Evolutionary conservation across 2,113 vertebrate species (phyloP).

Genomic region (Numida meleagris): DNA sequence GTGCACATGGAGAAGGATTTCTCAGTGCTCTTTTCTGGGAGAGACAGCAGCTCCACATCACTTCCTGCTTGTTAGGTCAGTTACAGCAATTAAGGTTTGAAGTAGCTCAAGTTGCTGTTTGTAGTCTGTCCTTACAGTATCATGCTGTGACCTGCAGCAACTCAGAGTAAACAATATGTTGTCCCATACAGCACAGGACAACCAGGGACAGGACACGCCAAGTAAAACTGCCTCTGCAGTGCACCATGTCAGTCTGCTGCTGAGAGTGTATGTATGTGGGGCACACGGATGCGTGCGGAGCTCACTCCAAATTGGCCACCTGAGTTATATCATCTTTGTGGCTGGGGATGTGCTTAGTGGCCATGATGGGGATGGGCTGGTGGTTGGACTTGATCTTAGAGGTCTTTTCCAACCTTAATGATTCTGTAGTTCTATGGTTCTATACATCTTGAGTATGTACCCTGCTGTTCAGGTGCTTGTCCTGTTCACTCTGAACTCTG

Average conservation of each 20-base stretch:
- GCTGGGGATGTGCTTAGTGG: no score
- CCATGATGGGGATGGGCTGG: no score
- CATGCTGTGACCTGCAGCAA: background rate
- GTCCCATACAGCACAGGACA: background rate
- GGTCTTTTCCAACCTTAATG: no score
- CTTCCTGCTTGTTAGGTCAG: background rate
- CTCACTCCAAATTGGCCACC: background rate
- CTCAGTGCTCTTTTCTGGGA: background rate
- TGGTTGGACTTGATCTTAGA: no score
- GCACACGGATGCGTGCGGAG: fast-evolving
- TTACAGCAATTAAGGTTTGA: background rate
- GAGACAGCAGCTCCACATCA: background rate
- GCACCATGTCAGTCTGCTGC: fast-evolving
- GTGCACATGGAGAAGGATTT: background rate
- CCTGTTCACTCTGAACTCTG: background rate
- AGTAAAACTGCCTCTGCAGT: background rate
- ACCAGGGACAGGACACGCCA: background rate
- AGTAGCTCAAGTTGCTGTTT: background rate
- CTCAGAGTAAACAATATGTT: background rate
- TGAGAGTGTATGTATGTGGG: background rate
- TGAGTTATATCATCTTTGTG: background rate
- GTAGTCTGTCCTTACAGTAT: background rate
- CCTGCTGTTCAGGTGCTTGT: background rate
- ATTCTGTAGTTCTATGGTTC: no score
- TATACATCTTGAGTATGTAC: background rate